Evolutionary conservation across 2,888 invertebrate species (phyloP).

Genomic region (Achlya flavicornis): DNA sequence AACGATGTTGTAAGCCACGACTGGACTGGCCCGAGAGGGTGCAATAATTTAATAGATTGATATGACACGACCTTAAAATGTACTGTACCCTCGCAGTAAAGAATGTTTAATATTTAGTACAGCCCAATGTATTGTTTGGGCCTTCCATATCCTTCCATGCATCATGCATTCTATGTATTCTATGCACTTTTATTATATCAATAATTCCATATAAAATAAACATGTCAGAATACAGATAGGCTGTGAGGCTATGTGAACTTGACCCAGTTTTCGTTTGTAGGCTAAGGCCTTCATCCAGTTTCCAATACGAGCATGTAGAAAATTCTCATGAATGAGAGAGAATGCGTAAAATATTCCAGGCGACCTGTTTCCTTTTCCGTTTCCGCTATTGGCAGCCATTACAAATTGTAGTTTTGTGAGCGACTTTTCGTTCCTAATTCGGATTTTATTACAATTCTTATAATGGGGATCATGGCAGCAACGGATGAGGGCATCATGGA

Average conservation of each 20-base stretch:
- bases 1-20: conserved; percentile 42
- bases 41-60: conserved; percentile 48
- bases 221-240: neutral
- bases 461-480: too few relatives aligned
- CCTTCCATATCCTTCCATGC: neutral
- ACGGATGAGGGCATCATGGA: too few relatives aligned
- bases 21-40: conserved; percentile 42
- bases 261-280: conserved; percentile 47
- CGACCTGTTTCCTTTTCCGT: conserved; percentile 28
- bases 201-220: neutral
- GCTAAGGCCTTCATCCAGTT: conserved; percentile 53
- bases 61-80: conserved; percentile 13
- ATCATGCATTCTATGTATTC: too few relatives aligned
- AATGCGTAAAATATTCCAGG: conserved; percentile 41
- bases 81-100: neutral
- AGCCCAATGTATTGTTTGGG: neutral
- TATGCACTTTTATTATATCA: conserved; percentile 5
- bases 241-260: conserved; percentile 46
- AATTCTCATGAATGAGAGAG: conserved; percentile 42
- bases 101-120: neutral
- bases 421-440: neutral
- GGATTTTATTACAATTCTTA: too few relatives aligned
- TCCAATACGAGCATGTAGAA: conserved; percentile 46
- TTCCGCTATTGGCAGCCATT: conserved; percentile 3
- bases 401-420: neutral